Conservation (phyloP, 2,888 invertebrate species). For the Xestoiulus laeticollis region DNA sequence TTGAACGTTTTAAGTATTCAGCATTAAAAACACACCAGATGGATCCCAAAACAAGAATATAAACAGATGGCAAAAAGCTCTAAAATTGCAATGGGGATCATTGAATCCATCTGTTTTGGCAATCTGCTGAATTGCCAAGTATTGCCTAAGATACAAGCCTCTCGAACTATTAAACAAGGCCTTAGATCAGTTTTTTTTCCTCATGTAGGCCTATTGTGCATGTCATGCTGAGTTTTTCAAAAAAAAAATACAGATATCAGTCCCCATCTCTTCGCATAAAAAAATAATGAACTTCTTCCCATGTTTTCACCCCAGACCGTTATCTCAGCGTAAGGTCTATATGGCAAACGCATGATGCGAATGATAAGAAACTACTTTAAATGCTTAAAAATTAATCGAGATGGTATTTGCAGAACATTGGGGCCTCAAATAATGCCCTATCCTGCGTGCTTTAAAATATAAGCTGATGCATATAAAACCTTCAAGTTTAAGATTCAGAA, state of each 20-base stretch:
- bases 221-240: not conserved
- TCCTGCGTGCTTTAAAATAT: no score
- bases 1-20: not conserved
- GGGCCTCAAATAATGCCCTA: no score
- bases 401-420: no score
- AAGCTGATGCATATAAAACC: no score
- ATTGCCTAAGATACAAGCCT: not conserved
- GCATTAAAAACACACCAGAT: not conserved
- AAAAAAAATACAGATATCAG: not conserved
- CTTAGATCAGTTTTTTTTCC: not conserved
- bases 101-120: constrained; percentile 35
- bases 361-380: not conserved
- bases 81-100: not conserved
- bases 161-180: not conserved
- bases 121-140: not conserved
- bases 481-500: no score
- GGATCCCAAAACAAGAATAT: not conserved
- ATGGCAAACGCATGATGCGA: not conserved
- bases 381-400: not conserved
- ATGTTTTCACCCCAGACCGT: not conserved
- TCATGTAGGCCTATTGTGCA: not conserved
- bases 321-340: not conserved
- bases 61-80: not conserved
- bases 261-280: not conserved
- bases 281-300: not conserved